Percentiles rank a stretch among this genome's conserved stretches.
These are phyloP conservation scores for Philaenus spumarius DNA, from an alignment of 1,140 invertebrate genomes.

Conservation along the genomic window DNA sequence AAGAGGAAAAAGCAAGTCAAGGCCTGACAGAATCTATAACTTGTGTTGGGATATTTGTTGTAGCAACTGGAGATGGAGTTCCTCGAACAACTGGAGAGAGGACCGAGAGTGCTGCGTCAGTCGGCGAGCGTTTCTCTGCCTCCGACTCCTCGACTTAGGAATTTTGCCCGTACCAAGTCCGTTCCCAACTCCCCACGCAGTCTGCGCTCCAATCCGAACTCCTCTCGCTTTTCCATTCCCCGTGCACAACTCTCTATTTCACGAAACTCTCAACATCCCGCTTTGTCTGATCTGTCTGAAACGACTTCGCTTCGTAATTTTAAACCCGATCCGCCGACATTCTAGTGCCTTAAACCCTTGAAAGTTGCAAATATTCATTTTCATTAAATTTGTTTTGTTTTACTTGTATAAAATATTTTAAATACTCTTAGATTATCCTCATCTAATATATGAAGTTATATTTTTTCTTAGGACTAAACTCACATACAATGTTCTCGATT, in stretches of 20 bases:
- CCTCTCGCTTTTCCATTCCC: slow-evolving; percentile 30
- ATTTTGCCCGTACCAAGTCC: slow-evolving; percentile 27
- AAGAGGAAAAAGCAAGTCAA: not conserved
- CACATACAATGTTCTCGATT: too few relatives aligned
- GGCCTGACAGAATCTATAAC: not conserved
- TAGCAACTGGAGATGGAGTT: slow-evolving; percentile 14
- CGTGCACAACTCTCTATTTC: not conserved
- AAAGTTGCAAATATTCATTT: too few relatives aligned
- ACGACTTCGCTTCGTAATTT: not conserved
- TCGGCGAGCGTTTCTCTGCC: slow-evolving; percentile 45
- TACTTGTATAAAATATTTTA: not conserved
- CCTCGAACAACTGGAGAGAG: not conserved
- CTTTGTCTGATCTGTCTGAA: not conserved
- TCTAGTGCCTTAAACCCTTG: slow-evolving; percentile 5
- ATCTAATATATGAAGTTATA: too few relatives aligned
- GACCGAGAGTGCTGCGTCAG: slow-evolving; percentile 9
- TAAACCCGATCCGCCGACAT: not conserved
- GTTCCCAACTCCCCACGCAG: slow-evolving; percentile 29
- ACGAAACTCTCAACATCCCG: not conserved
- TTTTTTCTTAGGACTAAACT: too few relatives aligned
- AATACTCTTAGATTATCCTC: too few relatives aligned
- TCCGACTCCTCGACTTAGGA: slow-evolving; percentile 39
- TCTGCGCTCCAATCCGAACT: slow-evolving; percentile 39
- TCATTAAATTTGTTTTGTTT: too few relatives aligned
- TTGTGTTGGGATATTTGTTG: not conserved